Base-by-base conservation (phyloP, 2,888 invertebrate genomes). In the Nomada fabriciana region DNA sequence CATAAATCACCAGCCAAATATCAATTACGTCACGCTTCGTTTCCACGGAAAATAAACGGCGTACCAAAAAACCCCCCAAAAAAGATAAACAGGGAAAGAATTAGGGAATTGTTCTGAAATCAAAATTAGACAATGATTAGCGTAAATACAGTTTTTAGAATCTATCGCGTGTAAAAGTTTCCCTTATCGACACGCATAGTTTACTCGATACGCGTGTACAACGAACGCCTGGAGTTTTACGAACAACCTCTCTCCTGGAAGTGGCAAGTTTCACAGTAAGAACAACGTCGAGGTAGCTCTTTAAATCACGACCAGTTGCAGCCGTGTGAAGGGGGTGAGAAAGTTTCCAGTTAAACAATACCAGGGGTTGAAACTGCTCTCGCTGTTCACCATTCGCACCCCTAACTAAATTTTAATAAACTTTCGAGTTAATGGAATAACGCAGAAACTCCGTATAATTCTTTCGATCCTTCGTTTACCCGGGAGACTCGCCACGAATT, bases 341-440 rank as follows among this genome's bases (percentile, higher is more conserved):
- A 86, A 87, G 78, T 87, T 87, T 83, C 67, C 43, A 64, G 79
- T 79, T 72, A 80, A 87, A 87, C 83, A 87, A 83, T 87, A 80
- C 85, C 80, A 83, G 75, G 81, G 75, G 75, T 79, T 72, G 80
- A 85, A 86, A 80, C 69, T 85, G 72, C 75, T 69, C 42, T 57
- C n/a, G 29, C 42, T 60, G 69, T 25, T 65, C 61, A 55, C 43
- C 59, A 61, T 75, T 43, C 67, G 52, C 25, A 50, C 67, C 63
- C 63, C 64, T 72, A 68, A 76, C 55, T 67, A 69, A 57, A 82
- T 82, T 80, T 71, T 81, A 68, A 80, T 81, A 82, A 82, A 68
- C 76, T 69, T 76, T 80, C 75, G 50, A 75, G 70, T 52, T 52
- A 70, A 80, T 52, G 52, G 50, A 47, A 70, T 59, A 50, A 25